A percentile compares a stretch with the other conserved stretches of the same genome.
Conservation (phyloP, 2,888 invertebrate genomes). For the Aproaerema taeniolella region DNA sequence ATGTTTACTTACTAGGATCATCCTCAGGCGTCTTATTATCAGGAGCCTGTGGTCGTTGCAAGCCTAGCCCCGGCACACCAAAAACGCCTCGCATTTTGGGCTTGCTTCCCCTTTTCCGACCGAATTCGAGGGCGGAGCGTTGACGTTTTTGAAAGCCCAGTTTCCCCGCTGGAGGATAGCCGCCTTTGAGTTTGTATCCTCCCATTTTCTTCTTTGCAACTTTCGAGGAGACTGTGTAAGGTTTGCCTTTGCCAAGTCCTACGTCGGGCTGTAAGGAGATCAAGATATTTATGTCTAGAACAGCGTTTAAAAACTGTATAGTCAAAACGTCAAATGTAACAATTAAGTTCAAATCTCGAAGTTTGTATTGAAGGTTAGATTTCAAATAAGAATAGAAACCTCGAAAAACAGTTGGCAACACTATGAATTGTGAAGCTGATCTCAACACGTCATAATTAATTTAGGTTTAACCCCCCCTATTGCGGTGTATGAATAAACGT, state of each 20-base stretch:
- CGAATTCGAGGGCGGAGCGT: conserved; percentile 83
- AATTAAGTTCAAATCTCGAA: no score
- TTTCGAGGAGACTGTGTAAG: conserved; percentile 83
- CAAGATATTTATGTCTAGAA: no score
- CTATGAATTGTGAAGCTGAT: no score
- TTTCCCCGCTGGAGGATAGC: conserved; percentile 79
- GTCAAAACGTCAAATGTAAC: no score
- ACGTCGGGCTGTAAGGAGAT: conserved; percentile 63
- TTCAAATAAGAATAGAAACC: no score
- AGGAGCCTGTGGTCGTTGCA: conserved; percentile 81
- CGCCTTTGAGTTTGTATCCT: conserved; percentile 81
- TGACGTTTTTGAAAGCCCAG: conserved; percentile 85
- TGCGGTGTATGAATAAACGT: no score
- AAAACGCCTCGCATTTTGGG: conserved; percentile 92
- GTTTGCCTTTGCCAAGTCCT: conserved; percentile 88
- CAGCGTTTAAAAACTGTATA: no score
- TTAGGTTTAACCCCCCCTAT: no score
- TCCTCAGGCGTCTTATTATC: conserved; percentile 69
- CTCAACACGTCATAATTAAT: no score
- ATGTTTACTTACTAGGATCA: conserved; percentile 59
- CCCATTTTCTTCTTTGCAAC: conserved; percentile 88
- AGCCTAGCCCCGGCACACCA: conserved; percentile 86
- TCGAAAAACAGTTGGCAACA: no score
- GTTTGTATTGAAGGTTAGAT: no score
- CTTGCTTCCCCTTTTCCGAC: conserved; percentile 90